These are phyloP conservation scores for Oligia fasciuncula DNA, from an alignment of 2,888 invertebrate genomes.

Conservation along the genomic window DNA sequence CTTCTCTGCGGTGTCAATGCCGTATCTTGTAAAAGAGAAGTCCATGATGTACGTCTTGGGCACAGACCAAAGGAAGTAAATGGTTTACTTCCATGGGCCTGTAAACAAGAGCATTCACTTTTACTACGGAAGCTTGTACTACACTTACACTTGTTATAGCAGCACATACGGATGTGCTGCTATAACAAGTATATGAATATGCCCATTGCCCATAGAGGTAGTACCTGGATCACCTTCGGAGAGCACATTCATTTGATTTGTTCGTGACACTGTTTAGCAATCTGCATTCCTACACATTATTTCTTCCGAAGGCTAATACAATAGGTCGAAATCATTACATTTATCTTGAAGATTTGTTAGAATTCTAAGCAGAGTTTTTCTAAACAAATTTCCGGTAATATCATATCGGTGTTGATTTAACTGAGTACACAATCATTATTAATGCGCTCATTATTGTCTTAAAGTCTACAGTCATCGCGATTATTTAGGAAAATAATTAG, in stretches of 20 bases:
- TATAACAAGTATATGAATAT: conserved; percentile 10
- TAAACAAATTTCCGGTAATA: conserved; percentile 12
- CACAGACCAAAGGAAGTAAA: neutral
- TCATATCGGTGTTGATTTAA: conserved; percentile 18
- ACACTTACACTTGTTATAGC: too few relatives aligned
- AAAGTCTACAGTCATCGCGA: conserved; percentile 22
- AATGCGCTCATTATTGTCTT: conserved; percentile 25
- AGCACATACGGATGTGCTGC: conserved; percentile 27
- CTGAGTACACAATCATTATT: conserved; percentile 27
- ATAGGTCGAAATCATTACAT: conserved; percentile 10
- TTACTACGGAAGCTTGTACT: too few relatives aligned
- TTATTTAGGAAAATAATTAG: conserved; percentile 39
- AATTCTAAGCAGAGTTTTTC: neutral
- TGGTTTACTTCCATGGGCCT: conserved; percentile 4
- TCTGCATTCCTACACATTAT: conserved; percentile 42
- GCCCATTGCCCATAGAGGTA: conserved; percentile 5
- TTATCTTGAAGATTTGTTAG: conserved; percentile 11
- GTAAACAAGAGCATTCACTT: conserved; percentile 17
- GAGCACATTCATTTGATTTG: conserved; percentile 47
- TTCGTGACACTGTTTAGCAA: conserved; percentile 49
- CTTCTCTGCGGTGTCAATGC: conserved; percentile 15
- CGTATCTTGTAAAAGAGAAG: neutral
- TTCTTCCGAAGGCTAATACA: conserved; percentile 24
- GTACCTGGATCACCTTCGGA: conserved; percentile 44
- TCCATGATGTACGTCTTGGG: neutral